Evolutionary conservation across 2,113 vertebrate genomes (phyloP).

Genomic region (Lepus americanus): DNA sequence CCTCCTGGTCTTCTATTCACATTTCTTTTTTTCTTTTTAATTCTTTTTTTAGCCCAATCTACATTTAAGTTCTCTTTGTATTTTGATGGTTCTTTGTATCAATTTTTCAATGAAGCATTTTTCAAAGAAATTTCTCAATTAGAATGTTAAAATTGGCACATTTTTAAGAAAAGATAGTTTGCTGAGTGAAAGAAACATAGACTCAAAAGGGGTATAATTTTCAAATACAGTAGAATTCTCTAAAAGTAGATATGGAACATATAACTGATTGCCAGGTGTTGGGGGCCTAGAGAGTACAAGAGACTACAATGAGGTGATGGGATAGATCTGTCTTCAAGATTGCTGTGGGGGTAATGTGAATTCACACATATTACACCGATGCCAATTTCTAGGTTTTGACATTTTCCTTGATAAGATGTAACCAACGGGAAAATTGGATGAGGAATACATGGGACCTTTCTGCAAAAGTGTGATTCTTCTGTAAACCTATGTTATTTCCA

Average conservation of each 20-base stretch:
- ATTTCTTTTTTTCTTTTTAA: neutral
- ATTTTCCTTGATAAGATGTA: too few relatives aligned
- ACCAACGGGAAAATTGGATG: too few relatives aligned
- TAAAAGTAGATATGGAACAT: neutral
- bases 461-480: too few relatives aligned
- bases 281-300: too few relatives aligned
- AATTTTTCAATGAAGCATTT: neutral
- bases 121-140: fast-evolving
- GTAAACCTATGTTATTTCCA: too few relatives aligned
- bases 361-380: too few relatives aligned
- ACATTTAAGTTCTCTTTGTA: neutral
- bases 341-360: too few relatives aligned
- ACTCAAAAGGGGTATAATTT: neutral
- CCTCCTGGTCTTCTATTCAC: neutral
- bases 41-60: neutral
- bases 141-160: neutral
- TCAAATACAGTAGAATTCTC: neutral
- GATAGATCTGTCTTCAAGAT: too few relatives aligned
- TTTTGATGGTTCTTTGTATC: neutral
- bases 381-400: too few relatives aligned
- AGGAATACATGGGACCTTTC: too few relatives aligned
- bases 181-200: neutral
- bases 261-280: too few relatives aligned
- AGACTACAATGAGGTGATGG: too few relatives aligned
- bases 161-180: neutral